Base-by-base conservation (phyloP, 2,888 invertebrate species). In the Perizoma affinitatum region DNA sequence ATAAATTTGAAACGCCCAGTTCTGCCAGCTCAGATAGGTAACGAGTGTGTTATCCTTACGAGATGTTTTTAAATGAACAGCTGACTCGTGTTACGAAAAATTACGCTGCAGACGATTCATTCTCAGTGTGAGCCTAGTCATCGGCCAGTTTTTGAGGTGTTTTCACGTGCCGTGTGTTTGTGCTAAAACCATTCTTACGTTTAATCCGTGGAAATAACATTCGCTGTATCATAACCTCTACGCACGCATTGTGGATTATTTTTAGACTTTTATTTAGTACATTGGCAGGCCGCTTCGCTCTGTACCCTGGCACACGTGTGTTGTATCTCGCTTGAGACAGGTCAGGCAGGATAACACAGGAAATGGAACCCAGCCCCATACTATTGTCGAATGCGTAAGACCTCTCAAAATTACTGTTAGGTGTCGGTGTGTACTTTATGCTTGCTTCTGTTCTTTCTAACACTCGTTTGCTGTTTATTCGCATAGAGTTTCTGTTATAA, bases 21-120 rank as follows among this genome's bases (percentile, higher is more conserved):
- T 97, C 97, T 63, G 97, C 97, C 68, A 97, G 97, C 89, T 97
- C 97, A 67, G 97, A 97, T 93, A 97, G 97, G 97, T 97, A 95
- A 90, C 79, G 76, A 75, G 83, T 83, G 82, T 81, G 79, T 72
- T 85, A 84, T 83, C 80, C 79, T 83, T 74, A 75, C 71, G 67
- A 71, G 77, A 76, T 89, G 88, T 90, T 88, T 91, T 84, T 89
- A 86, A 6, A 22, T 87, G 79, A 80, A 85, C 91, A 91, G 90
- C 90, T 90, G 90, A 85, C 78, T 79, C 69, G 74, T 81, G 82
- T 84, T 82, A 82, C 82, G 82, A 83, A 82, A 78, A 79, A 79
- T 70, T 79, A 73, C 72, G 70, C 67, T 79, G 69, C 76, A 73
- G 73, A 78, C 74, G 72, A 75, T 77, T 72, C 58, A 74, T 76